Base-by-base conservation (phyloP, 2,113 vertebrate species). In the Uria lomvia region DNA sequence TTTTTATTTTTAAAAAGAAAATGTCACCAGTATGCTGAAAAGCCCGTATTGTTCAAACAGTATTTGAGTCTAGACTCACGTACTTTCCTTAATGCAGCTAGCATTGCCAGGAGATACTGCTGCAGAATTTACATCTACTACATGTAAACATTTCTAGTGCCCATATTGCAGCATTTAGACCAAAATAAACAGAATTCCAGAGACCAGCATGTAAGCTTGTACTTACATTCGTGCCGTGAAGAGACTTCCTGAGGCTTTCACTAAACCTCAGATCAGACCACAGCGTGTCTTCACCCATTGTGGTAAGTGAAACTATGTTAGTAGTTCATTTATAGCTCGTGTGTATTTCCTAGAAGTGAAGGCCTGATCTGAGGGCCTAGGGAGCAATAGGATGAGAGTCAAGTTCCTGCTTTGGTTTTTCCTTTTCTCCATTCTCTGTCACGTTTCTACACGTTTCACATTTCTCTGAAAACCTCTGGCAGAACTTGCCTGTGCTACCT, bases 241-340 rank as follows among this genome's bases (percentile, higher is more conserved):
- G 88, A 94, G 89, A 40, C 86, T 89, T 96, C 47, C 70, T 91
- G 94, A 95, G 95, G 94, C 75, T 93, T 96, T 80, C 74, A 91
- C 90, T 83, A 95, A 94, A 96, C 96, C 95, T 96, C 95, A 94
- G 34, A 88, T 94, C 88, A 96, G 92, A 95, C 96, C 96, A 77
- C 95, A 95, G 75, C 67, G 24, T 94, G 92, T 94, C 95, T 96
- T 96, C 92, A 81, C 68, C 73, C 86, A 68, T 80, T 95, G 94
- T 96, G 94, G 96, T 86, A 67, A 95, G 65, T 68, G 72, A 91
- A 96, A 93, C 82, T 92, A 70, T 77, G 67, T 86, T 65, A 88
- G 70, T 85, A 90, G 70, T 85, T 85, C 74, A 59, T 96, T 96
- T 96, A 74, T 94, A 96, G 92, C 85, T 93, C 5, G 1, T 93